Evolutionary conservation across 2,797 vertebrate species (phyloP).

Genomic region (Fringilla coelebs): DNA sequence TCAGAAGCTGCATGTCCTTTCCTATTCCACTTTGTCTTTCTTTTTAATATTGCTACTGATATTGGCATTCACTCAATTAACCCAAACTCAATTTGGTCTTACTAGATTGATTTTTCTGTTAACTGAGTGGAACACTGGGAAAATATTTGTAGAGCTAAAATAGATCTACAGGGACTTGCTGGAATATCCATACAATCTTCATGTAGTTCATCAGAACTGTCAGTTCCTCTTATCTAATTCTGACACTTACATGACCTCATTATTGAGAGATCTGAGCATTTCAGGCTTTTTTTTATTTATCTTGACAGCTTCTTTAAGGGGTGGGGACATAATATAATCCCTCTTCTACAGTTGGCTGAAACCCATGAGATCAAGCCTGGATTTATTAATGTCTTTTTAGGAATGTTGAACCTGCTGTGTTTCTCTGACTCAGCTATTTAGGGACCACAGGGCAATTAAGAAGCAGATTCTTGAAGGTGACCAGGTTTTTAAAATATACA

Average conservation of each 20-base stretch:
- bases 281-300: neutral
- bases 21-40: neutral
- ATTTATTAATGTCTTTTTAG: neutral
- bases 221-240: neutral
- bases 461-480: neutral
- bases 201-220: neutral
- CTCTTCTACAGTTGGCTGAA: neutral
- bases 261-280: neutral
- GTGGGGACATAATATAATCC: neutral
- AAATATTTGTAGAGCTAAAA: neutral
- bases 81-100: neutral
- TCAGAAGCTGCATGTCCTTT: neutral
- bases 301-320: neutral
- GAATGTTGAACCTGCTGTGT: neutral
- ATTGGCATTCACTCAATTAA: neutral
- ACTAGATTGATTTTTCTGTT: neutral
- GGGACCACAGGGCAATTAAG: neutral
- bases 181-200: neutral
- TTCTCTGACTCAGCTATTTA: neutral
- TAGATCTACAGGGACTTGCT: neutral
- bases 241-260: neutral
- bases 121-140: neutral
- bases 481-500: neutral
- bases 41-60: neutral
- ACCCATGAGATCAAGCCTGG: neutral